Conservation (phyloP, 1,140 invertebrate genomes). For the Oreohelix idahoensis region DNA sequence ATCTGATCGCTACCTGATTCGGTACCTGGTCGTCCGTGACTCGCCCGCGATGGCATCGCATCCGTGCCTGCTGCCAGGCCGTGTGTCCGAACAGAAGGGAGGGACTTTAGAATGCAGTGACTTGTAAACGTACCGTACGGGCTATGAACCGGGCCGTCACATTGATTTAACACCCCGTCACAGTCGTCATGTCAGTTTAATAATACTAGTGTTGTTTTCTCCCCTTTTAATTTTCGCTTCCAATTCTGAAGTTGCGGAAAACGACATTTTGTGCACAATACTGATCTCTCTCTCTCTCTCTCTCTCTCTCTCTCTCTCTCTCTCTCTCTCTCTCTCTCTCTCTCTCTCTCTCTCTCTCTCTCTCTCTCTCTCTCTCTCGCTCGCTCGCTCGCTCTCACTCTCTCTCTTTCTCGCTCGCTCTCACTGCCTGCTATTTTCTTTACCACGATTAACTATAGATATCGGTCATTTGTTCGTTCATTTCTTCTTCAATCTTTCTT, state of each 20-base stretch:
- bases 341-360: neutral
- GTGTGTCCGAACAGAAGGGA: neutral
- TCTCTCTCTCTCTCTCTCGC: no score
- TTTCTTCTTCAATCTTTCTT: no score
- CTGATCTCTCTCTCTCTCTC: slow-evolving; percentile 34
- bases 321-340: slow-evolving; percentile 8
- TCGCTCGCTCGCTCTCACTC: no score
- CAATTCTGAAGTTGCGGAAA: neutral
- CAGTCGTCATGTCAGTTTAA: neutral
- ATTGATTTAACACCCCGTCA: neutral
- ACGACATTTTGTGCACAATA: neutral
- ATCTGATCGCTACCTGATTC: slow-evolving; percentile 14
- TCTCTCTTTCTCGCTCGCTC: no score
- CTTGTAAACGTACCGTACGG: slow-evolving; percentile 9
- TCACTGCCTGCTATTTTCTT: no score
- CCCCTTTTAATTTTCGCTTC: neutral
- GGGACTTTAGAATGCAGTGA: neutral
- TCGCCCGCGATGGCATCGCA: neutral
- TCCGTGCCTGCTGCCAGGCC: slow-evolving; percentile 4
- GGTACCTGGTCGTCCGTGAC: slow-evolving; percentile 4
- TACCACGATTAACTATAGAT: no score
- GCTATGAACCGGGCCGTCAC: neutral
- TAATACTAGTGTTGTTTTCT: neutral
- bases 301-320: slow-evolving; percentile 42
- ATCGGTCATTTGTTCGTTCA: no score